phyloP scores from a whole-genome alignment of 2,888 invertebrate genomes.

The Acanthosepion lycidas region DNA sequence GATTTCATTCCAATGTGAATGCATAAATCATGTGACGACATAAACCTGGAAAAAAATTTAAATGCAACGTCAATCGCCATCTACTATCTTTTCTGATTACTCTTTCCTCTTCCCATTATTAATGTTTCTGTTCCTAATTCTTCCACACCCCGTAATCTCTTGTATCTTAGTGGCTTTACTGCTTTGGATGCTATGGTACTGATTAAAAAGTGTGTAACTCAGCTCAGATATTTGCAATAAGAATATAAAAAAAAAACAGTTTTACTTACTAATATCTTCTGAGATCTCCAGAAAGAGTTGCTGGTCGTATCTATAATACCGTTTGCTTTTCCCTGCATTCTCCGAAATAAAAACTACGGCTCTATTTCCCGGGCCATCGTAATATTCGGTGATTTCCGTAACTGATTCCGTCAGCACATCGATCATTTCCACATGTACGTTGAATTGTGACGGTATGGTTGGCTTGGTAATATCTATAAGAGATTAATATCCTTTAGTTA shows the following conservation, averaged over 20 bases:
- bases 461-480: not conserved
- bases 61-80: too few relatives aligned
- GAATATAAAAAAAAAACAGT: not conserved
- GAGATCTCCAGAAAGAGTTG: not conserved
- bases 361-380: not conserved
- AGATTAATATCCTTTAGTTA: not conserved
- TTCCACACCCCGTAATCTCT: too few relatives aligned
- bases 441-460: not conserved
- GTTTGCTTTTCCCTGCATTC: not conserved
- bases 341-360: not conserved
- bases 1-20: too few relatives aligned
- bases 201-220: too few relatives aligned
- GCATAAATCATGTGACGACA: too few relatives aligned
- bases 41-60: too few relatives aligned
- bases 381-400: not conserved
- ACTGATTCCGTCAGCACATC: not conserved
- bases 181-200: too few relatives aligned
- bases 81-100: too few relatives aligned
- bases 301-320: not conserved
- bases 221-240: too few relatives aligned
- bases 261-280: not conserved
- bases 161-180: too few relatives aligned
- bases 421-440: not conserved
- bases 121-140: too few relatives aligned
- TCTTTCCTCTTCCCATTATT: too few relatives aligned